A percentile compares a stretch with the other conserved stretches of the same genome.
These are phyloP conservation scores for Scomberomorus guttatus DNA, from an alignment of 2,797 vertebrate genomes.

Conservation along the genomic window DNA sequence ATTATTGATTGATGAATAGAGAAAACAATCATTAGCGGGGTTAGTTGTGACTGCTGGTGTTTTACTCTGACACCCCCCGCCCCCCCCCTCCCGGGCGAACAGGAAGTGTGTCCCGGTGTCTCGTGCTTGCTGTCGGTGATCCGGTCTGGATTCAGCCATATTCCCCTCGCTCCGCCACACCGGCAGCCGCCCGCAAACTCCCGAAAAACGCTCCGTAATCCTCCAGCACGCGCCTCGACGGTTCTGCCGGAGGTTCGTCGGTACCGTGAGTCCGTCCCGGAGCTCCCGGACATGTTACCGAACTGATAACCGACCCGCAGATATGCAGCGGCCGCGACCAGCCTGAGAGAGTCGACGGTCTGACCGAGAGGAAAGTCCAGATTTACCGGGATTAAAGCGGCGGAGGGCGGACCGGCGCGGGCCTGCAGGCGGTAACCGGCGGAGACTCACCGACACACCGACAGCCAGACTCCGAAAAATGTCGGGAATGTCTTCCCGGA, in stretches of 20 bases:
- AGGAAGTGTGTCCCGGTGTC: constrained; percentile 13
- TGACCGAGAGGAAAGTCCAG: constrained; percentile 77
- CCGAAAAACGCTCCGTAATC: constrained; percentile 23
- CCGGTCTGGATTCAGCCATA: constrained; percentile 82
- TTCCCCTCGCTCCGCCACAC: constrained; percentile 75
- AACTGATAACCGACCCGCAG: constrained; percentile 27
- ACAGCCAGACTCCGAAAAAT: constrained; percentile 50
- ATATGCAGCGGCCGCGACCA: constrained; percentile 73
- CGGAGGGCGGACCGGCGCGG: constrained; percentile 47
- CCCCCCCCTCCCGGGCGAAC: background rate
- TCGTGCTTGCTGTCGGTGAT: constrained; percentile 18
- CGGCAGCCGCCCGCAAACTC: constrained; percentile 59
- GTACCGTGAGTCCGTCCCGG: background rate
- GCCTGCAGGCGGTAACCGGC: constrained; percentile 55
- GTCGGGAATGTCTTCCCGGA: constrained; percentile 79
- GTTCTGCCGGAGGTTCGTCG: background rate
- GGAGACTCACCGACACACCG: constrained; percentile 11
- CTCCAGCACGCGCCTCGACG: background rate
- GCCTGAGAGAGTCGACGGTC: constrained; percentile 76
- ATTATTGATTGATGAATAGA: too few species aligned
- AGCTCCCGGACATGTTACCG: constrained; percentile 32
- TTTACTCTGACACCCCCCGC: too few species aligned
- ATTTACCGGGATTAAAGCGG: constrained; percentile 82
- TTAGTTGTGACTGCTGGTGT: too few species aligned
- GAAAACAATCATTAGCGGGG: too few species aligned